phyloP scores from a whole-genome alignment of 2,797 vertebrate genomes.

The Rhinoraja longicauda region DNA sequence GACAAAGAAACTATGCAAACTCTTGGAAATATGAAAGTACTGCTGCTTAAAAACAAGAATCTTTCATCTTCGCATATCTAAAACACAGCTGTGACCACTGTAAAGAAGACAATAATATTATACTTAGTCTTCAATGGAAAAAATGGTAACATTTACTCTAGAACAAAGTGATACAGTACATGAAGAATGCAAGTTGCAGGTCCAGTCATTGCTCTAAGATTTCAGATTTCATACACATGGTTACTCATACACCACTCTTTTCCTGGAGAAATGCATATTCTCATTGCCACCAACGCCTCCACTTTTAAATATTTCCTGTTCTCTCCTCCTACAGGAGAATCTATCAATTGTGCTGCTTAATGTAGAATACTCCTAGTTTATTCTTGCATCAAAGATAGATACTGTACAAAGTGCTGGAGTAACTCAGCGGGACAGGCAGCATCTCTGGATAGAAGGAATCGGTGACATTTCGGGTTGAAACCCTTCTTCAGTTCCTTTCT shows the following conservation, averaged over 20 bases:
- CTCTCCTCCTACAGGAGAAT: not conserved
- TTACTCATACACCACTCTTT: not conserved
- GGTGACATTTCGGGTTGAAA: no score
- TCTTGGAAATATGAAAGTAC: not conserved
- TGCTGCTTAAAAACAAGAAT: not conserved
- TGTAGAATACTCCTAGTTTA: not conserved
- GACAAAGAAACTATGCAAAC: not conserved
- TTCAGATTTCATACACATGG: no score
- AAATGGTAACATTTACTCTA: not conserved
- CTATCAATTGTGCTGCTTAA: not conserved
- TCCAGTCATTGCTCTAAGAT: no score
- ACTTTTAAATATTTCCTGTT: no score
- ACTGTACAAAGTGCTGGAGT: no score
- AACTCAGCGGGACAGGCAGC: no score
- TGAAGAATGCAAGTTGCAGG: no score
- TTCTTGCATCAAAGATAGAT: no score
- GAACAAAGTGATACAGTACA: no score
- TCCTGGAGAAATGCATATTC: not conserved
- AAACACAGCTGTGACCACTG: not conserved
- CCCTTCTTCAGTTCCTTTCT: not conserved
- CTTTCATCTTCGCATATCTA: not conserved
- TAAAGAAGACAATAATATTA: not conserved
- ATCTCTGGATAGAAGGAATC: no score
- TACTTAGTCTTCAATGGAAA: not conserved
- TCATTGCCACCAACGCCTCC: not conserved